Conservation (phyloP, 2,888 invertebrate species). For the Watsonalla cultraria region DNA sequence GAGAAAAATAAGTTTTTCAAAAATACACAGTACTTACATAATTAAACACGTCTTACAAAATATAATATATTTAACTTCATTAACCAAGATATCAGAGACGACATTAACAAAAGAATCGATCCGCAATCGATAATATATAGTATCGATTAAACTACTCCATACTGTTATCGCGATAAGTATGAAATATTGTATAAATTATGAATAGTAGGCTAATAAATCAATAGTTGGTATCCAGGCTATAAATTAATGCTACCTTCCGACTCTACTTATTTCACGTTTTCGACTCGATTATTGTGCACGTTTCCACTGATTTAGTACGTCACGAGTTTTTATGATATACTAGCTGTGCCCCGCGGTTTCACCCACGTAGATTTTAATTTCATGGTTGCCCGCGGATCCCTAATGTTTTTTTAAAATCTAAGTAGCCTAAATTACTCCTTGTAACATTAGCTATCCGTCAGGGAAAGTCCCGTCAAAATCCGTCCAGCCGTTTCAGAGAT, state of each 20-base stretch:
- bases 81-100: not conserved
- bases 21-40: too few species aligned
- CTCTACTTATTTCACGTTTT: slow-evolving; percentile 44
- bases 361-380: too few species aligned
- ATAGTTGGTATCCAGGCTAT: slow-evolving; percentile 41
- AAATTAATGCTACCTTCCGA: slow-evolving; percentile 44
- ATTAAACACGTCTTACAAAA: too few species aligned
- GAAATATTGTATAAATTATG: slow-evolving; percentile 36
- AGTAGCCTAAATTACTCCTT: too few species aligned
- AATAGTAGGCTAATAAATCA: slow-evolving; percentile 55
- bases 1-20: too few species aligned
- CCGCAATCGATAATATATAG: not conserved
- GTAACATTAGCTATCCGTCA: too few species aligned
- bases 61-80: not conserved
- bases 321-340: slow-evolving; percentile 1
- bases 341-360: too few species aligned
- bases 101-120: not conserved
- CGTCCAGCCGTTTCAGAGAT: too few species aligned
- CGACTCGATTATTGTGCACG: slow-evolving; percentile 21
- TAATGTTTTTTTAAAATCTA: too few species aligned
- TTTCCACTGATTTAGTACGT: slow-evolving; percentile 30
- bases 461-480: too few species aligned
- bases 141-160: not conserved
- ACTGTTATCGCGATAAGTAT: not conserved
- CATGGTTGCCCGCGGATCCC: too few species aligned